These are phyloP conservation scores for Chaetorhynchus papuensis DNA, from an alignment of 2,113 vertebrate species.

Conservation along the genomic window DNA sequence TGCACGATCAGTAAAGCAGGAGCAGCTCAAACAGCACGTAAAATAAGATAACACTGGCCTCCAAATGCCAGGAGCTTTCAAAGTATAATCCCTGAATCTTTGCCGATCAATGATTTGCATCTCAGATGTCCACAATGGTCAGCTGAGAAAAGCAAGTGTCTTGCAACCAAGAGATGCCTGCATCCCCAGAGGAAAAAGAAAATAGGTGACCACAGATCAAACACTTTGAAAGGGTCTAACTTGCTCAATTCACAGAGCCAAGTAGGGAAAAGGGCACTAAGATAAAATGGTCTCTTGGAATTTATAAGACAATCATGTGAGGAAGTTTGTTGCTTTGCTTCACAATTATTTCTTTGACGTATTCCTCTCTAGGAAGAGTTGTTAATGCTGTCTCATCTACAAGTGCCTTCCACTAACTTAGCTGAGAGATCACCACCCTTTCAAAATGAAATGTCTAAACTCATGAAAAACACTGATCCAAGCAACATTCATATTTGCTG, in stretches of 20 bases:
- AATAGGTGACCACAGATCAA: background rate
- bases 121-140: background rate
- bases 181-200: background rate
- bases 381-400: background rate
- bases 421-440: background rate
- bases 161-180: background rate
- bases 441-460: background rate
- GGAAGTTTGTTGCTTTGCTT: background rate
- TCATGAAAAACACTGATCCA: background rate
- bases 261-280: background rate
- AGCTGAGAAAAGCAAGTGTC: background rate
- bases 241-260: background rate
- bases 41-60: background rate
- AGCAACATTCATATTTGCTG: background rate
- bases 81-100: background rate
- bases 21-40: background rate
- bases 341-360: background rate
- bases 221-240: background rate
- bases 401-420: background rate
- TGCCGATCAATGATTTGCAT: background rate
- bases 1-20: background rate
- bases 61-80: background rate
- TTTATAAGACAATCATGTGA: background rate
- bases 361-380: background rate
- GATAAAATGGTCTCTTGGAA: background rate